A percentile compares a stretch with the other conserved stretches of the same genome.
phyloP scores from a whole-genome alignment of 2,888 invertebrate species.

The Oscheius sp. region DNA sequence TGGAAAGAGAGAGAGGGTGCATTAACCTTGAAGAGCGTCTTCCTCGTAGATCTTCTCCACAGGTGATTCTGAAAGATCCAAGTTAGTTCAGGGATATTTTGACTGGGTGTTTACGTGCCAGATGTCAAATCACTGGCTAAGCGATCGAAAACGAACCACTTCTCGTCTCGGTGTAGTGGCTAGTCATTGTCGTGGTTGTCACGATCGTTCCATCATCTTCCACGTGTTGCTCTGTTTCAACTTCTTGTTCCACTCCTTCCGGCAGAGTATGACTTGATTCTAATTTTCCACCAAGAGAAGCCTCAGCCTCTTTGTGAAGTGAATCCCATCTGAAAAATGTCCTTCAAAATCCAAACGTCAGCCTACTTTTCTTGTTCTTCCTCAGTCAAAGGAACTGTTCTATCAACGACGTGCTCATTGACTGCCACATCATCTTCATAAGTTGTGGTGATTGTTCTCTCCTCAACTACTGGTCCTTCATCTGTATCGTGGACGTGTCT shows the following conservation, averaged over 20 bases:
- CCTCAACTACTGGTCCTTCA: slow-evolving; percentile 67
- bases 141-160: slow-evolving; percentile 19
- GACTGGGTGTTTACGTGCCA: not conserved
- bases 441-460: slow-evolving; percentile 62
- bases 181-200: slow-evolving; percentile 53
- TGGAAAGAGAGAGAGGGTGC: slow-evolving; percentile 14
- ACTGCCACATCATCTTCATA: slow-evolving; percentile 63
- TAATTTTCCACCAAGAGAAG: slow-evolving; percentile 18
- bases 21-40: slow-evolving; percentile 26
- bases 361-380: slow-evolving; percentile 56
- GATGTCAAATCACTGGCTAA: not conserved
- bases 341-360: not conserved
- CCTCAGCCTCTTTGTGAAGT: slow-evolving; percentile 42
- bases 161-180: slow-evolving; percentile 37
- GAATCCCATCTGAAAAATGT: slow-evolving; percentile 46
- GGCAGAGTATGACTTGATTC: slow-evolving; percentile 26
- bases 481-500: slow-evolving; percentile 66
- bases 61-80: slow-evolving; percentile 22
- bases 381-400: slow-evolving; percentile 61
- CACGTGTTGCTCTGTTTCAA: slow-evolving; percentile 40
- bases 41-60: slow-evolving; percentile 25
- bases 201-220: slow-evolving; percentile 58
- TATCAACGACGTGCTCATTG: slow-evolving; percentile 57
- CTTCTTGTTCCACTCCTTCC: slow-evolving; percentile 41
- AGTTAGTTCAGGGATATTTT: not conserved